phyloP scores from a whole-genome alignment of 2,113 vertebrate species.

The Charina bottae region DNA sequence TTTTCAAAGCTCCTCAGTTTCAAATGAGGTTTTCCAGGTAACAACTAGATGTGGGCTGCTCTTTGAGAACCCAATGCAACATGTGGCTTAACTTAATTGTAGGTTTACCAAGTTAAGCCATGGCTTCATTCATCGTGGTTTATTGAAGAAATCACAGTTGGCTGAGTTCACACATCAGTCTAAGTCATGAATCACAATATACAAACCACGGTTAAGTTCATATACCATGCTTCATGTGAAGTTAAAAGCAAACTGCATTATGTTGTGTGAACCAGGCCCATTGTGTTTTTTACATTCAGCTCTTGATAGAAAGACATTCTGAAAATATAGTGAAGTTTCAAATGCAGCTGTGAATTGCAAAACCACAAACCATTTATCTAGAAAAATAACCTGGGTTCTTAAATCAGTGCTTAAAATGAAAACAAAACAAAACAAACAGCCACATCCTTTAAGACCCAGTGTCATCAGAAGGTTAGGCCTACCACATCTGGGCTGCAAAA shows the following conservation, averaged over 20 bases:
- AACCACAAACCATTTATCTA: constrained; percentile 63
- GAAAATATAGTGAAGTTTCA: constrained; percentile 46
- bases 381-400: constrained; percentile 59
- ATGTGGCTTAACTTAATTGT: too few relatives aligned
- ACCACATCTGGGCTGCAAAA: not conserved
- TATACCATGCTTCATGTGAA: not conserved
- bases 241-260: not conserved
- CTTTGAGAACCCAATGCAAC: not conserved
- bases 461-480: not conserved
- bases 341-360: constrained; percentile 53
- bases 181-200: not conserved
- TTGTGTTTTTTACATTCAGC: not conserved
- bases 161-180: not conserved
- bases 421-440: constrained; percentile 56
- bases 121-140: too few relatives aligned
- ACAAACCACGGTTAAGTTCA: not conserved
- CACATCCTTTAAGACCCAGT: constrained; percentile 47
- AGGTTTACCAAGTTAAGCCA: too few relatives aligned
- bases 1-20: not conserved
- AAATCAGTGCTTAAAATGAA: constrained; percentile 64
- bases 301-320: not conserved
- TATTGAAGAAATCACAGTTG: too few relatives aligned
- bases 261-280: not conserved
- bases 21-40: not conserved
- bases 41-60: not conserved